Base-by-base conservation (phyloP, 1,140 invertebrate species). In the Tetraneura akinire region DNA sequence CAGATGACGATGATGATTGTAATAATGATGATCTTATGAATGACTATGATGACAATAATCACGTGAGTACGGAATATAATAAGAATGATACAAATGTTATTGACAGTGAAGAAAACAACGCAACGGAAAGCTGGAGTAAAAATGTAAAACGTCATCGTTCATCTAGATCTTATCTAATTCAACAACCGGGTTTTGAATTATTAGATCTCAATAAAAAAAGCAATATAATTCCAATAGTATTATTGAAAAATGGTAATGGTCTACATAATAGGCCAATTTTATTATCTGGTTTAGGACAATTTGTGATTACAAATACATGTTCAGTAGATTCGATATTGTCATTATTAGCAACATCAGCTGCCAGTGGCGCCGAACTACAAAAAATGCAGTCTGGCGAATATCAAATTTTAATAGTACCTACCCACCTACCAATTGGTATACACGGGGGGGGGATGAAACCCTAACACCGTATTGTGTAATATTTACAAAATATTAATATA, bases 311-410 rank as follows among this genome's bases (percentile, higher is more conserved):
- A 21, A 66, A 66, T 66, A 66, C 64, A 21, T 66, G 37, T n/a
- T 66, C 64, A 66, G 37, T 45, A 9, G 64, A 45, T 66, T 66
- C 64, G 11, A 66, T 66, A 42, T 66, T 66, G 18, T 42, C 64
- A 10, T 42, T 66, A 45, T 66, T 66, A 45, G 64, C 64, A 21
- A 42, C 32, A n/a, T 66, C 64, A n/a, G n/a, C n/a, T n/a, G n/a
- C n/a, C n/a, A 53, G n/a, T 53, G 47, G 47, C 47, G 47, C 47
- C 47, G 47, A 49, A 18, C 16, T 53, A 53, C 6, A 53, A 53
- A 53, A 53, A 53, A 53, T n/a, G 51, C 51, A 53, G 6, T 53
- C 18, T 53, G 18, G 51, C 18, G 6, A 53, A 53, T 9, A 53
- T 21, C 51, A 53, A 53, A 53, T 53, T 53, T 53, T 53, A 53